Evolutionary conservation across 2,113 vertebrate species (phyloP).

Genomic region (Recurvirostra avosetta): DNA sequence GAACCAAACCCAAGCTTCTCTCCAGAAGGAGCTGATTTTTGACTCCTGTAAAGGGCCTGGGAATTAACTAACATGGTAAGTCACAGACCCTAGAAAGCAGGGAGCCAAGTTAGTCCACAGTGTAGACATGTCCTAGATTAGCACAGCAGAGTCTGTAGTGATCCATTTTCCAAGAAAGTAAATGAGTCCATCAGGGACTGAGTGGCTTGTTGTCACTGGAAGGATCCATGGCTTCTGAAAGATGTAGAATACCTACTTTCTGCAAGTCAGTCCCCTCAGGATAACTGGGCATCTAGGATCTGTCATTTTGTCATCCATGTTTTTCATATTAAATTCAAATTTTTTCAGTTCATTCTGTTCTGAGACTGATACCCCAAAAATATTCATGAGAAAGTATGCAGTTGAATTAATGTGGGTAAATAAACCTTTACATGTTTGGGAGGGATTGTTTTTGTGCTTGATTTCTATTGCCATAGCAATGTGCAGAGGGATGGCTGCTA

Average conservation of each 20-base stretch:
- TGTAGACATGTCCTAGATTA: not conserved
- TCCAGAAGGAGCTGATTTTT: not conserved
- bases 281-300: not conserved
- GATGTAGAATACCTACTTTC: not conserved
- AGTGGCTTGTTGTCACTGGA: not conserved
- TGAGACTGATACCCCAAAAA: not conserved
- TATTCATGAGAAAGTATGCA: conserved; percentile 21
- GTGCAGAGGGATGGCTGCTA: not conserved
- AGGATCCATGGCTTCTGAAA: not conserved
- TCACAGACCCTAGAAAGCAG: not conserved
- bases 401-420: not conserved
- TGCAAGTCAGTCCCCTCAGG: not conserved
- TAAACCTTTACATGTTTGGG: not conserved
- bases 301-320: not conserved
- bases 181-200: not conserved
- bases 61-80: not conserved
- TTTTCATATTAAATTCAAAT: not conserved
- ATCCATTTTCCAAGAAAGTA: not conserved
- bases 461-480: conserved; percentile 26
- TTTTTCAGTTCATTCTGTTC: not conserved
- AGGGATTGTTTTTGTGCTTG: not conserved
- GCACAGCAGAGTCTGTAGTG: not conserved
- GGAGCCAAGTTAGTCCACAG: not conserved
- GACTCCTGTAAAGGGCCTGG: not conserved
- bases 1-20: not conserved